Conservation (phyloP, 2,113 vertebrate genomes). For the Scomber scombrus region DNA sequence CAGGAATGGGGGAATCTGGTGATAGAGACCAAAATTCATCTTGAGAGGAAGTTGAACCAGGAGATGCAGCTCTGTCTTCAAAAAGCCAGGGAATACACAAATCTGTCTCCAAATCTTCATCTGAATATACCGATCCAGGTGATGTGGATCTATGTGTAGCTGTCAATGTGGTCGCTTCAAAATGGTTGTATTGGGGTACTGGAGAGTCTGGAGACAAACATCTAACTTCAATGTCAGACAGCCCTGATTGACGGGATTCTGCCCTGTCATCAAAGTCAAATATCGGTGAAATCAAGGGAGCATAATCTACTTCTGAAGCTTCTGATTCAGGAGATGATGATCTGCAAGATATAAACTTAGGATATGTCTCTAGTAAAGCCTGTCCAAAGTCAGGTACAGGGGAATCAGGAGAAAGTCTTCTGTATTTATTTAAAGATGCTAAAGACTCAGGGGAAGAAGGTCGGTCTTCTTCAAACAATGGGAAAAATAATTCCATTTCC, state of each 20-base stretch:
- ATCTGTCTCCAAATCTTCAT: conserved; percentile 42
- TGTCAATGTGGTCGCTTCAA: neutral
- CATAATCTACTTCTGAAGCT: conserved; percentile 29
- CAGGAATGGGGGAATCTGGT: too few species aligned
- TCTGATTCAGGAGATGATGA: conserved; percentile 35
- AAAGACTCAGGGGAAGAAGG: conserved; percentile 53
- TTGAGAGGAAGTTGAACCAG: too few species aligned
- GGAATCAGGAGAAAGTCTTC: conserved; percentile 54
- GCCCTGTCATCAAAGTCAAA: conserved; percentile 41
- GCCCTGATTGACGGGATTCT: conserved; percentile 14
- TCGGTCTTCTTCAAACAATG: conserved; percentile 14
- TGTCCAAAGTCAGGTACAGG: conserved; percentile 49
- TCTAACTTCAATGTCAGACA: conserved; percentile 27
- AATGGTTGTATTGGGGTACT: conserved; percentile 23
- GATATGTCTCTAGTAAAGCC: neutral
- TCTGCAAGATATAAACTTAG: neutral
- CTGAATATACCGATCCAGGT: conserved; percentile 35
- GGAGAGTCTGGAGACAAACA: conserved; percentile 67
- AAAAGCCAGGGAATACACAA: conserved; percentile 25
- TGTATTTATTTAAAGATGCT: conserved; percentile 6
- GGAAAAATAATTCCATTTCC: neutral
- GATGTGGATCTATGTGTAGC: conserved; percentile 40
- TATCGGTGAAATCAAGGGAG: conserved; percentile 36
- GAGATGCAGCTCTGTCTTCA: conserved; percentile 40
- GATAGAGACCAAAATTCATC: too few species aligned